Conservation (phyloP, 2,113 vertebrate genomes). For the Albula glossodonta region DNA sequence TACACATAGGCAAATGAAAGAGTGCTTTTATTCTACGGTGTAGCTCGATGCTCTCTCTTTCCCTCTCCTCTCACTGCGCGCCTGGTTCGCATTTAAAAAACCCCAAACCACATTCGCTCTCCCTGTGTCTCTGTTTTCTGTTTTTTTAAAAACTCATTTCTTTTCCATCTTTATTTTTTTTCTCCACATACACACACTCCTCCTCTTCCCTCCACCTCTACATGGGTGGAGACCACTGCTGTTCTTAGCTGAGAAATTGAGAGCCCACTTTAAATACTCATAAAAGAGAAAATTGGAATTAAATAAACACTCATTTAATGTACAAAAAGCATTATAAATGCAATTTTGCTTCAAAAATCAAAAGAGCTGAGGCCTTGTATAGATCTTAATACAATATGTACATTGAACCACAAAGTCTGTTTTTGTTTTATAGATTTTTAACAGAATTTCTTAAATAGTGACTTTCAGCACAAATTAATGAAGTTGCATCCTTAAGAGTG, state of each 20-base stretch:
- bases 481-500: too few relatives aligned
- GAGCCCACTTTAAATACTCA: not conserved
- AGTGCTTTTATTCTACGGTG: conserved; percentile 61
- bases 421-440: not conserved
- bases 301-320: not conserved
- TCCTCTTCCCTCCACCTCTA: not conserved
- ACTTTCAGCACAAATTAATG: too few relatives aligned
- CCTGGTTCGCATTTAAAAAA: conserved; percentile 53
- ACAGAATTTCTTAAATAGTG: not conserved
- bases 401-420: not conserved
- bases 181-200: conserved; percentile 1
- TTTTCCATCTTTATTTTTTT: conserved; percentile 8
- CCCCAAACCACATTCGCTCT: conserved; percentile 42
- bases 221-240: conserved; percentile 6
- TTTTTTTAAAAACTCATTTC: not conserved
- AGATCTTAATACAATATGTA: not conserved
- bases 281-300: not conserved
- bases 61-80: conserved; percentile 42
- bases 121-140: not conserved
- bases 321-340: not conserved
- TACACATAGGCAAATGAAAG: conserved; percentile 62
- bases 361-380: not conserved
- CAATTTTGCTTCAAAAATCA: not conserved
- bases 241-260: not conserved
- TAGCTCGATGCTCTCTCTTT: conserved; percentile 35